phyloP scores from a whole-genome alignment of 2,113 vertebrate species.

The Pontoporia blainvillei region DNA sequence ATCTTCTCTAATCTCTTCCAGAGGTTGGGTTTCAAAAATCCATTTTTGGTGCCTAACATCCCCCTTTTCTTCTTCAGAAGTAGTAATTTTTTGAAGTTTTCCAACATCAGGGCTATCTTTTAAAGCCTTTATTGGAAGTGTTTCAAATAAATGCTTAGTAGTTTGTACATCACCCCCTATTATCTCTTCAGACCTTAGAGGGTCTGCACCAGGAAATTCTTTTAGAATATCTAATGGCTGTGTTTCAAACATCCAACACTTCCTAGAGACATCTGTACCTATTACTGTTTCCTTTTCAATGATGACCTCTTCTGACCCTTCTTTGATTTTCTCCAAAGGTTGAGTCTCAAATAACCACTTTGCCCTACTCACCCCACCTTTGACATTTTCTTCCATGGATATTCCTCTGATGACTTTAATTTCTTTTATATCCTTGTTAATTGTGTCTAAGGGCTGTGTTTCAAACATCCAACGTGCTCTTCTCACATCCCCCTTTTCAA shows the following conservation, averaged over 20 bases:
- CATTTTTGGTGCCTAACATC: slow-evolving; percentile 91
- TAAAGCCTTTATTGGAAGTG: slow-evolving; percentile 82
- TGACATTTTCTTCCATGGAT: slow-evolving; percentile 86
- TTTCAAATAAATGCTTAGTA: slow-evolving; percentile 92
- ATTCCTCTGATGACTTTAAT: slow-evolving; percentile 86
- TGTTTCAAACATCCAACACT: slow-evolving; percentile 93
- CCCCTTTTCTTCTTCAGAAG: slow-evolving; percentile 88
- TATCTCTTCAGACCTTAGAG: slow-evolving; percentile 81
- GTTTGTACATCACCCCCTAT: slow-evolving; percentile 89
- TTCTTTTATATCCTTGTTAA: slow-evolving; percentile 80
- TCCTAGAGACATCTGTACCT: slow-evolving; percentile 88
- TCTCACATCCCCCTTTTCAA: slow-evolving; percentile 85
- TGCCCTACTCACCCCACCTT: slow-evolving; percentile 82
- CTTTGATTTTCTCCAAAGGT: slow-evolving; percentile 85
- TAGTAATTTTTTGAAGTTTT: slow-evolving; percentile 83
- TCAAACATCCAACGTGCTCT: slow-evolving; percentile 89
- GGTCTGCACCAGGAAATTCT: slow-evolving; percentile 80
- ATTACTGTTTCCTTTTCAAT: slow-evolving; percentile 82
- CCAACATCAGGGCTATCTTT: slow-evolving; percentile 88
- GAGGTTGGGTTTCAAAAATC: slow-evolving; percentile 91
- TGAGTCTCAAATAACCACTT: slow-evolving; percentile 92
- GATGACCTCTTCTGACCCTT: slow-evolving; percentile 79
- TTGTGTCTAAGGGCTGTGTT: slow-evolving; percentile 86
- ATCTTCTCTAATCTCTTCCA: slow-evolving; percentile 90
- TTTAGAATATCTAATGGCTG: slow-evolving; percentile 90